Conservation (phyloP, 2,113 vertebrate genomes). For the Micronycteris hirsuta region DNA sequence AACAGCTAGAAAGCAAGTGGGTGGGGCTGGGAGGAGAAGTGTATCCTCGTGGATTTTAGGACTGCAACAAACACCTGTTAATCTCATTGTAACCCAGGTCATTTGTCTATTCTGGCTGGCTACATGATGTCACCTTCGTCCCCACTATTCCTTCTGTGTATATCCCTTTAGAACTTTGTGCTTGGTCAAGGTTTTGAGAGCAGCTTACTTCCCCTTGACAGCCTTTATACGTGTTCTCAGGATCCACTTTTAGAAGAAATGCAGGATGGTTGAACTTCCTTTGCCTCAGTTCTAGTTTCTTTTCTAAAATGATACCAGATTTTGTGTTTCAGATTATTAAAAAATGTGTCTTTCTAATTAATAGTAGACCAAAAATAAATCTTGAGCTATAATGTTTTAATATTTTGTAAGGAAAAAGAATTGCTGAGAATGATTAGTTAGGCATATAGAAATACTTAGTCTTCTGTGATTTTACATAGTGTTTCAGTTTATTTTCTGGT, state of each 20-base stretch:
- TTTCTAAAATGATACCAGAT: neutral
- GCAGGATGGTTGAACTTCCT: neutral
- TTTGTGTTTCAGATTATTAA: neutral
- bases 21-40: neutral
- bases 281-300: neutral
- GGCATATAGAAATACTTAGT: constrained; percentile 43
- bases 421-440: neutral
- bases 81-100: neutral
- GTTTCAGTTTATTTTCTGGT: constrained; percentile 70
- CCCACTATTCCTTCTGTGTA: neutral
- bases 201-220: neutral
- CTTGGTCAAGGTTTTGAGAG: neutral
- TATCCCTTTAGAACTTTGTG: neutral
- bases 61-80: neutral
- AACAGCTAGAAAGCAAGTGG: neutral
- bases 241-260: neutral
- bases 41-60: neutral
- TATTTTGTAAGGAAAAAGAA: neutral
- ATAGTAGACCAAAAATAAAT: constrained; percentile 31
- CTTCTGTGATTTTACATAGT: constrained; percentile 47
- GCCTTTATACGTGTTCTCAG: neutral
- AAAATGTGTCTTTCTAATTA: constrained; percentile 25
- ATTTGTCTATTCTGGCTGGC: neutral
- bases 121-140: neutral
- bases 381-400: neutral